Base-by-base conservation (phyloP, 2,888 invertebrate species). In the Luperina testacea region DNA sequence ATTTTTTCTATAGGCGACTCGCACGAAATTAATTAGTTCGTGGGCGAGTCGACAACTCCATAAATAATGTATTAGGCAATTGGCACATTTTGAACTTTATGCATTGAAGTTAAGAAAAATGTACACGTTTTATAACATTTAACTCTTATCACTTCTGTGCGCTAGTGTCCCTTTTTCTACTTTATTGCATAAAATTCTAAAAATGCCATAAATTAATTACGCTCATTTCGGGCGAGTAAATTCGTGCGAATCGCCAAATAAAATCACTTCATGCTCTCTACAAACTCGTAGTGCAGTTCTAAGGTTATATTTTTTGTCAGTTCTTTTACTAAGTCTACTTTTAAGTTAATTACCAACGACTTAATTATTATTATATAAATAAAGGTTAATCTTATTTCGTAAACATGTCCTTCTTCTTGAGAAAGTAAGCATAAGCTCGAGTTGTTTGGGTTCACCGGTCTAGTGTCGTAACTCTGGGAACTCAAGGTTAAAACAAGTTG, bases 401-500 rank as follows among this genome's bases (percentile, higher is more conserved):
- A 71, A 80, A 1, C 0, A 45, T 32, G 82, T 85, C 82, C 85
- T 82, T 75, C 65, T 68, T 73, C 64, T 51, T 63, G 72, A 71
- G 76, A 79, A 78, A 83, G 77, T 76, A 72, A 64, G 38, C 42
- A 57, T 75, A 69, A 81, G 68, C 61, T 67, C 0, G 70, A 79
- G 82, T 77, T 75, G 72, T 80, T 78, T 72, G 71, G 53, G 81
- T 72, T 81, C 71, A 68, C 72, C 71, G 65, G 61, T 61, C n/a
- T 38, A 48, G 48, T 79, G 79, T 24, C 38, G 84, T 9, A 59
- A 84, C 65, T 13, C 38, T 51, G 42, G 68, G 27, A 63, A 57
- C 6, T 24, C 89, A 82, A 89, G 89, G 87, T 78, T 70, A 53
- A 53, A 15, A 15, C 20, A 27, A 64, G 32, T 64, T 76, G 45